Evolutionary conservation across 2,797 vertebrate species (phyloP).

Genomic region (Eospalax fontanierii): DNA sequence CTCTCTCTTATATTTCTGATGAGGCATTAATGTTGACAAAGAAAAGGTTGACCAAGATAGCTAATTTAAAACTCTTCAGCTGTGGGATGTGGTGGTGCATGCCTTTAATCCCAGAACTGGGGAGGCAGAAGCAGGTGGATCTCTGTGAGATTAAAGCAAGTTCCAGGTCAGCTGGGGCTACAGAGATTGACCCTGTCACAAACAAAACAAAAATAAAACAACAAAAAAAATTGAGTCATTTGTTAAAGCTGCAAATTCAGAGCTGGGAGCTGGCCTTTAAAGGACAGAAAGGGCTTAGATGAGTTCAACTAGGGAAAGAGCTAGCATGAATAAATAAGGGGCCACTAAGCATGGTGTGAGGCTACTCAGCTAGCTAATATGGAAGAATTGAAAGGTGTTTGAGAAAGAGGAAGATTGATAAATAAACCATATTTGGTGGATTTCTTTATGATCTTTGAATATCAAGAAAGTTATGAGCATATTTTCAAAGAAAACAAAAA

Average conservation of each 20-base stretch:
- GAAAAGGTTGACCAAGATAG: background rate
- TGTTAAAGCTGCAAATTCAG: background rate
- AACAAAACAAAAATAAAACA: no score
- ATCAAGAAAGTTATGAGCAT: background rate
- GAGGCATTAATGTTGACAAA: background rate
- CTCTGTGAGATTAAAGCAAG: no score
- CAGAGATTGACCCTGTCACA: no score
- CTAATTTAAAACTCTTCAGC: background rate
- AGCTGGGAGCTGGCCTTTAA: slow-evolving; percentile 22
- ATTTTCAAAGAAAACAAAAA: slow-evolving; percentile 7
- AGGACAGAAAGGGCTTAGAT: background rate
- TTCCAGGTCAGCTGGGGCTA: no score
- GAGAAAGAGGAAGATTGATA: background rate
- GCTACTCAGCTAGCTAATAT: background rate
- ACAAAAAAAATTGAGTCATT: no score
- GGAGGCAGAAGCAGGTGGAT: no score
- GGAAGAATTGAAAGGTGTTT: background rate
- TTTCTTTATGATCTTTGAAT: slow-evolving; percentile 48
- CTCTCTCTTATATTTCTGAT: background rate
- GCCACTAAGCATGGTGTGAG: background rate
- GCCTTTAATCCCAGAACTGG: no score
- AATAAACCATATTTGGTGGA: background rate
- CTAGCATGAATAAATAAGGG: background rate
- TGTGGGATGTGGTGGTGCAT: background rate
- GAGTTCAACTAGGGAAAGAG: background rate